phyloP scores from a whole-genome alignment of 2,888 invertebrate species.

The Eupithecia subumbrata region DNA sequence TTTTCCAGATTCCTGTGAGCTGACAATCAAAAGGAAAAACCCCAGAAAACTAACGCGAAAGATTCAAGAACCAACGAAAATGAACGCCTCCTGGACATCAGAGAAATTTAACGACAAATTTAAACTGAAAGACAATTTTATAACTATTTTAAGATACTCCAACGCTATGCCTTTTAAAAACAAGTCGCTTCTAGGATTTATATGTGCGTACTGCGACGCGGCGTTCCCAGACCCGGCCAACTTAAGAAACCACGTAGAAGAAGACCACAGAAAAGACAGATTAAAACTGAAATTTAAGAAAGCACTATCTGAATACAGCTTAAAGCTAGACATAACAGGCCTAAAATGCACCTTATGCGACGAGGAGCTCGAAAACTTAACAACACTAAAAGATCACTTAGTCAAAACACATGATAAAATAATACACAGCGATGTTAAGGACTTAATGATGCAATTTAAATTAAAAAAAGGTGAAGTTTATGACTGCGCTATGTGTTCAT shows the following conservation, averaged over 20 bases:
- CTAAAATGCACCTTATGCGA: constrained; percentile 67
- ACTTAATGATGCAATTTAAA: constrained; percentile 71
- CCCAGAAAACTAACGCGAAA: constrained; percentile 4
- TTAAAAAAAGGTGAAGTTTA: constrained; percentile 57
- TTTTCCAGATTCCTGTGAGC: constrained; percentile 8
- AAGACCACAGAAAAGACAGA: not conserved
- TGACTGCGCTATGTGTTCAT: constrained; percentile 69
- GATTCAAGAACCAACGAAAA: not conserved
- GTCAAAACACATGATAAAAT: constrained; percentile 60
- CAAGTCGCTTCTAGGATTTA: constrained; percentile 4
- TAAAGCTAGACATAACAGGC: constrained; percentile 72
- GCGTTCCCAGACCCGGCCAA: not conserved
- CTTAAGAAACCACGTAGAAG: not conserved
- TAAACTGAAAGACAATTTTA: constrained; percentile 1
- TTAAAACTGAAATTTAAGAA: constrained; percentile 9
- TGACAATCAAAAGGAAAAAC: constrained; percentile 11
- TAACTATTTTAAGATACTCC: not conserved
- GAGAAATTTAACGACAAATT: constrained; percentile 9
- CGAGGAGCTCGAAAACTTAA: constrained; percentile 51
- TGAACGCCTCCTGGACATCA: not conserved
- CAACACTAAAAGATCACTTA: constrained; percentile 66
- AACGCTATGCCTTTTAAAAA: constrained; percentile 12
- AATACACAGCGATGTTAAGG: constrained; percentile 66
- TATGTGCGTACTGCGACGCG: constrained; percentile 1
- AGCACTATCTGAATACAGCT: not conserved